Evolutionary conservation across 2,797 vertebrate genomes (phyloP), one percentile per base, ranked within the genome.

Genomic region (Dendrocincla tyrannina): DNA sequence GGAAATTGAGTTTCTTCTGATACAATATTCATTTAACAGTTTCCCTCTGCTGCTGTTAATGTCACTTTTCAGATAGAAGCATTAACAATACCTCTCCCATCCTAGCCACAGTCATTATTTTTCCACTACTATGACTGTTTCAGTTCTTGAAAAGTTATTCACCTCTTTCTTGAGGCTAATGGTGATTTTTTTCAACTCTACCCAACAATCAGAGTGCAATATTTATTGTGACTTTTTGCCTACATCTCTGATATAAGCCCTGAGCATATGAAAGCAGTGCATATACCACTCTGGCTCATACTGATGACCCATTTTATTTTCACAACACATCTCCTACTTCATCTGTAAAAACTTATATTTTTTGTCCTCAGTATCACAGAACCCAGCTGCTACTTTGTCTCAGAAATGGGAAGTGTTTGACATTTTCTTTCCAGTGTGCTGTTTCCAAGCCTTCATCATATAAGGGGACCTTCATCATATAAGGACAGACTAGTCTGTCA

Each of bases 321-420:
- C 72, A 85, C 52, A 74, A 50, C 20, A 70, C 32, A 77, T 92
- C 60, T 79, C 23, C 55, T 83, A 44, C n/a, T 89, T 91, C 64
- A 83, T 83, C 86, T 80, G 24, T 75, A 89, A 91, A 89, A 91
- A 35, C n/a, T 85, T 80, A 60, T 18, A 28, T 86, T 93, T 93
- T 94, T 91, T 81, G 28, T 41, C 78, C 52, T 67, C 37, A 60
- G 27, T n/a, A 64, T 88, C 88, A 47, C 41, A 80, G 58, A 95
- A 77, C 24, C 17, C 89, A 88, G 64, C 72, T 92, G 72, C 64
- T 62, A 75, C 78, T 93, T 94, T 87, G 41, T 83, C 75, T 93
- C 46, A 72, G 81, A 94, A 92, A 85, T 18, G 4, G 44, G 14
- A 80, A 50, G 1, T 32, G 73, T 92, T 81, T 88, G 75, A 88